phyloP scores from a whole-genome alignment of 2,113 vertebrate genomes.

The Semnornis frantzii region DNA sequence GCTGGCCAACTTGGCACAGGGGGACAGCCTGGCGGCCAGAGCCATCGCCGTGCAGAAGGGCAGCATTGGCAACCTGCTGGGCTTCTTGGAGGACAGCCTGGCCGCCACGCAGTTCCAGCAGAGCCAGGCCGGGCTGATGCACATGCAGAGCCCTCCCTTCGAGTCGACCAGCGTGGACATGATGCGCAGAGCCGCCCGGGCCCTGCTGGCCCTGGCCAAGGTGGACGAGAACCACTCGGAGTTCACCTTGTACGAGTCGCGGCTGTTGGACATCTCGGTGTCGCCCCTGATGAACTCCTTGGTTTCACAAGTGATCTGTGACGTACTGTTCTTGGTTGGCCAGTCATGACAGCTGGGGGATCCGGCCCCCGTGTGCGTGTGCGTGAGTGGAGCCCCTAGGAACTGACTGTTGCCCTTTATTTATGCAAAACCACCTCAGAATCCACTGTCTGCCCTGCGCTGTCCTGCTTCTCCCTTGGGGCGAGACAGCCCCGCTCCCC shows the following conservation, averaged over 20 bases:
- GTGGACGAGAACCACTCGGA: conserved; percentile 99
- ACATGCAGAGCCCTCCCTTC: conserved; percentile 94
- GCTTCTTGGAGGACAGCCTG: conserved; percentile 98
- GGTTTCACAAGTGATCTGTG: conserved; percentile 99
- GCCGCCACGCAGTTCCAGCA: conserved; percentile 98
- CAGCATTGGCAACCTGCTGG: conserved; percentile 95
- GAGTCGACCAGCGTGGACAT: conserved; percentile 99
- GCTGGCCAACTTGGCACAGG: conserved; percentile 98
- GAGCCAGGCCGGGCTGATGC: conserved; percentile 92
- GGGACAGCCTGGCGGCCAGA: conserved; percentile 93
- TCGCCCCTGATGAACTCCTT: conserved; percentile 98
- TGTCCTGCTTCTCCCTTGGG: conserved; percentile 87
- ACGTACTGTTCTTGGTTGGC: conserved; percentile 99
- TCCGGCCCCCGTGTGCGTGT: conserved; percentile 85
- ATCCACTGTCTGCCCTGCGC: conserved; percentile 91
- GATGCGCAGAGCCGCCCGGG: conserved; percentile 97
- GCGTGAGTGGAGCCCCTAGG: conserved; percentile 92
- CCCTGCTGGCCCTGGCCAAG: conserved; percentile 95
- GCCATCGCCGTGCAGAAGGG: conserved; percentile 97
- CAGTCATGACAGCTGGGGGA: conserved; percentile 99
- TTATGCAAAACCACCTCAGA: conserved; percentile 99
- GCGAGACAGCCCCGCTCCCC: conserved; percentile 70
- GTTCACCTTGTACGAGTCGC: conserved; percentile 98
- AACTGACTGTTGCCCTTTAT: conserved; percentile 96
- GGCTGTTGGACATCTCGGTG: conserved; percentile 98